Conservation (phyloP, 2,888 invertebrate species). For the Meteorus colon region DNA sequence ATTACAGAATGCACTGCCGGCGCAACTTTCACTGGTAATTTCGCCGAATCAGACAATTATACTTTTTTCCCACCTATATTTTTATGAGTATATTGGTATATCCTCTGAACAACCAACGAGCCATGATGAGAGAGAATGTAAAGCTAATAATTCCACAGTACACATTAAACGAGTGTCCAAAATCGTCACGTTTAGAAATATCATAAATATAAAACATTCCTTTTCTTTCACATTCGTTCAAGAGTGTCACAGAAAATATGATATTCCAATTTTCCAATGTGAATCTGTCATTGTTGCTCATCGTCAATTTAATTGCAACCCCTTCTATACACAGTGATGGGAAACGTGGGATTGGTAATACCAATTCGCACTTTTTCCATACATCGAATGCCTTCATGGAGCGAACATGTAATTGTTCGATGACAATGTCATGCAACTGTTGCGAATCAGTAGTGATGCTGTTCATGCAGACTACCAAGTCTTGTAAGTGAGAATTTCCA, state of each 20-base stretch:
- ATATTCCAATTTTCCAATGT: not conserved
- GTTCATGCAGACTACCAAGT: slow-evolving; percentile 53
- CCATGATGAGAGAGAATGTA: not conserved
- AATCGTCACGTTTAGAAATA: not conserved
- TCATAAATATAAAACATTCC: not conserved
- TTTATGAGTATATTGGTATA: slow-evolving; percentile 3
- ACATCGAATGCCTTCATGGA: slow-evolving; percentile 55
- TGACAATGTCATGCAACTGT: slow-evolving; percentile 59
- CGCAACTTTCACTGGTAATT: slow-evolving; percentile 7
- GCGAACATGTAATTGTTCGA: slow-evolving; percentile 57
- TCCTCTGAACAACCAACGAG: not conserved
- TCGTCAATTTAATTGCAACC: not conserved
- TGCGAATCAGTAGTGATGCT: slow-evolving; percentile 63
- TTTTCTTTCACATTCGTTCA: not conserved
- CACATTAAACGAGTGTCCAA: not conserved
- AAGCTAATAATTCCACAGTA: not conserved
- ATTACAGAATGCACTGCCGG: not conserved
- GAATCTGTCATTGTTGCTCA: not conserved
- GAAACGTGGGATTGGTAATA: not conserved
- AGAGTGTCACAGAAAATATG: not conserved
- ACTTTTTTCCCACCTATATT: not conserved
- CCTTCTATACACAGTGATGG: not conserved
- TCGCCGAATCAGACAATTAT: slow-evolving; percentile 12
- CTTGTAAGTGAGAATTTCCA: slow-evolving; percentile 55
- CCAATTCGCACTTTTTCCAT: slow-evolving; percentile 53